Conservation (phyloP, 2,797 vertebrate species). For the Artibeus lituratus region DNA sequence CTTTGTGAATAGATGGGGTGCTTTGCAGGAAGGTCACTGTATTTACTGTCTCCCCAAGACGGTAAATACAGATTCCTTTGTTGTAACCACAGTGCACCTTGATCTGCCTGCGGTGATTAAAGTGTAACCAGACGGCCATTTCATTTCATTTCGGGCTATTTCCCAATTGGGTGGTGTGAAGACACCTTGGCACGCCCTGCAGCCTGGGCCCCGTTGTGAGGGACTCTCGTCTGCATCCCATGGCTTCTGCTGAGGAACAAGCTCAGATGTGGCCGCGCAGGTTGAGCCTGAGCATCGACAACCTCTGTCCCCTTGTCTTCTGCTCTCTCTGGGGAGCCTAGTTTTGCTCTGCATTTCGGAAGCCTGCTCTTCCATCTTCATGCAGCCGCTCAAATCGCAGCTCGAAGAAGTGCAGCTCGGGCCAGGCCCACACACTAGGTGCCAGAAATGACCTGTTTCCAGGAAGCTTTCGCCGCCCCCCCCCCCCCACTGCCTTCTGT, state of each 20-base stretch:
- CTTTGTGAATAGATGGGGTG: slow-evolving; percentile 17
- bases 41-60: slow-evolving; percentile 50
- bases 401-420: neutral
- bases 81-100: slow-evolving; percentile 67
- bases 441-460: neutral
- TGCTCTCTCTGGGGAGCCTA: neutral
- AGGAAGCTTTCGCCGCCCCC: neutral
- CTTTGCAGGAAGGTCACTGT: slow-evolving; percentile 46
- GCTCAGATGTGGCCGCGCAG: neutral
- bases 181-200: slow-evolving; percentile 59
- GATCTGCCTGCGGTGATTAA: slow-evolving; percentile 73
- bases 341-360: neutral
- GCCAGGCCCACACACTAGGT: neutral
- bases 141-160: slow-evolving; percentile 79
- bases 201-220: slow-evolving; percentile 35
- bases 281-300: neutral
- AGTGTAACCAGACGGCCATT: slow-evolving; percentile 43
- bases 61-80: slow-evolving; percentile 74
- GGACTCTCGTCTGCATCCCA: slow-evolving; percentile 37
- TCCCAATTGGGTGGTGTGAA: slow-evolving; percentile 71
- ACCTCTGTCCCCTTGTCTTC: neutral
- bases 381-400: neutral
- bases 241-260: slow-evolving; percentile 47
- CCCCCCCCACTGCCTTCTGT: neutral
- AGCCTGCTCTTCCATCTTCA: neutral